Evolutionary conservation across 2,113 vertebrate species (phyloP).

Genomic region (Chaetops frenatus): DNA sequence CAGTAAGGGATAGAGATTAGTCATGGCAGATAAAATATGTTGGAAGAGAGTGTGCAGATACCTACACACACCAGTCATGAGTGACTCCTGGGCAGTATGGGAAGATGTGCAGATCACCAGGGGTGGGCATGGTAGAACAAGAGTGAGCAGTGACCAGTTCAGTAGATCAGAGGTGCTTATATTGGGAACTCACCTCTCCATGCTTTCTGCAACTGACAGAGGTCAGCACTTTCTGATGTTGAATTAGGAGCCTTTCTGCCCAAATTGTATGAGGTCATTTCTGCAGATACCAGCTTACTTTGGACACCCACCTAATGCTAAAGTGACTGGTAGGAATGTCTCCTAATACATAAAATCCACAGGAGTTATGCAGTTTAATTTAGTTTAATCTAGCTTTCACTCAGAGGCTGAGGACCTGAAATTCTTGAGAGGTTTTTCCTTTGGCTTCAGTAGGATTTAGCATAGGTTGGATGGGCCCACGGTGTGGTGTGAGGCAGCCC

Average conservation of each 20-base stretch:
- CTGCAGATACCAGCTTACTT: background rate
- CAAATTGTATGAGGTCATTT: background rate
- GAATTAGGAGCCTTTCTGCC: background rate
- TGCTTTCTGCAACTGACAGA: background rate
- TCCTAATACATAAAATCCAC: background rate
- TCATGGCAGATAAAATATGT: background rate
- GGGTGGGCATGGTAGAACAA: background rate
- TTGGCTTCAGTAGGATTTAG: background rate
- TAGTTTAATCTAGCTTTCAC: background rate
- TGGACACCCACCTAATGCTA: background rate
- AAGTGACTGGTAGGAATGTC: background rate
- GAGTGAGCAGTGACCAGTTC: background rate
- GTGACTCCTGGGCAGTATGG: background rate
- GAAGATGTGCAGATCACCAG: background rate
- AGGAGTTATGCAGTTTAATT: background rate
- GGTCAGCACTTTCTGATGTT: background rate
- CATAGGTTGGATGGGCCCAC: background rate
- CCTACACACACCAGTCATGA: background rate
- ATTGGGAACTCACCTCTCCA: background rate
- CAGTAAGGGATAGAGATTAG: background rate
- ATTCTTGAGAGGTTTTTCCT: background rate
- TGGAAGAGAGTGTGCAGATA: background rate
- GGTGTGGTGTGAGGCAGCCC: background rate
- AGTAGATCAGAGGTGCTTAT: background rate
- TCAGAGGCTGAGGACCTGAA: background rate